Evolutionary conservation across 2,888 invertebrate genomes (phyloP).

Genomic region (Petrophora chlorosata): DNA sequence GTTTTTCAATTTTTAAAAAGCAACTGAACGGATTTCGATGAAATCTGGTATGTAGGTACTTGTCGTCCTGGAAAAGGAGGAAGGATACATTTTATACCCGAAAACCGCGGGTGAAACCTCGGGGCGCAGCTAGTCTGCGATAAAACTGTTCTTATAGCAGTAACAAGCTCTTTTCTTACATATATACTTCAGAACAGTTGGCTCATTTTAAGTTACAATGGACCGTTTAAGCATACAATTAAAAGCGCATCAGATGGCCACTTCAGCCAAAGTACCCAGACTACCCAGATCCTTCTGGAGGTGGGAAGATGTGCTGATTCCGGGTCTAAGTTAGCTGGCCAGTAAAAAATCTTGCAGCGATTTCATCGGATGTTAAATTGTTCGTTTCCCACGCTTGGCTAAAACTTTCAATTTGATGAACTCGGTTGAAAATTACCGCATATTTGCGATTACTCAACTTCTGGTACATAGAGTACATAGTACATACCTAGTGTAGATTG

Average conservation of each 20-base stretch:
- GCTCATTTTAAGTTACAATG: neutral
- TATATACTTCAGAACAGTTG: too few species aligned
- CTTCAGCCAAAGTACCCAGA: neutral
- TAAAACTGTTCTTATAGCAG: too few species aligned
- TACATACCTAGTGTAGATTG: too few species aligned
- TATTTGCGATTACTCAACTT: neutral
- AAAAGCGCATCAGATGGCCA: neutral
- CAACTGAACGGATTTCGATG: too few species aligned
- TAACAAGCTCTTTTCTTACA: too few species aligned
- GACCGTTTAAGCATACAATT: neutral
- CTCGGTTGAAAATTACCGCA: neutral
- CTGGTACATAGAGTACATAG: too few species aligned
- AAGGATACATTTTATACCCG: too few species aligned
- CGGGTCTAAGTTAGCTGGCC: conserved; percentile 2
- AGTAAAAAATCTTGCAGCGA: neutral
- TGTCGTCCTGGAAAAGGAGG: too few species aligned
- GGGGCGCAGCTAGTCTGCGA: too few species aligned
- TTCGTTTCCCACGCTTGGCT: neutral
- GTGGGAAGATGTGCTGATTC: neutral
- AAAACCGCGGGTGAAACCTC: too few species aligned
- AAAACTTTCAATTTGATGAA: conserved; percentile 7
- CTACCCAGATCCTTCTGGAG: neutral
- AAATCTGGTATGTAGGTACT: too few species aligned
- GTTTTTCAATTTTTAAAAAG: too few species aligned
- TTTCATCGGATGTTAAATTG: neutral